phyloP scores from a whole-genome alignment of 2,888 invertebrate species.

The Thymelicus lineola region DNA sequence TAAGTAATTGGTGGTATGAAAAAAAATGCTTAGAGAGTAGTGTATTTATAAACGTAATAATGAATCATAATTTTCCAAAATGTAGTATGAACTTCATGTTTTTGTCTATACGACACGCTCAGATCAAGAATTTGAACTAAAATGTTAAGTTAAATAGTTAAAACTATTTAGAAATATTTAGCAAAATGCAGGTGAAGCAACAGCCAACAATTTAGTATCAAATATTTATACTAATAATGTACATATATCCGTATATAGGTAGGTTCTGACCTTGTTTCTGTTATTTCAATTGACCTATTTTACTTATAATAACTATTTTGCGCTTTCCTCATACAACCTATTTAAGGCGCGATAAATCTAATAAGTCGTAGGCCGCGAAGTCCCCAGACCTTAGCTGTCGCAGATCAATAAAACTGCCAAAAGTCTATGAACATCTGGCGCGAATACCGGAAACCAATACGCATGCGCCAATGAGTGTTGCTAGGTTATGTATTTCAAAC shows the following conservation, averaged over 20 bases:
- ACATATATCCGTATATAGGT: background rate
- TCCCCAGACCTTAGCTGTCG: conserved; percentile 47
- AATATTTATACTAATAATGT: background rate
- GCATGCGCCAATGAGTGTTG: conserved; percentile 68
- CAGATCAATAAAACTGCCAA: conserved; percentile 81
- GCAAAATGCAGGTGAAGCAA: too few relatives aligned
- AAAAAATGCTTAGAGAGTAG: too few relatives aligned
- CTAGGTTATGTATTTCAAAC: conserved; percentile 44
- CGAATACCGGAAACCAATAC: conserved; percentile 58
- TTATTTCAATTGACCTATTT: background rate
- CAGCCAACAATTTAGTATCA: too few relatives aligned
- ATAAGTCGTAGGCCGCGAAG: conserved; percentile 26
- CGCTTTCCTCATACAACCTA: background rate
- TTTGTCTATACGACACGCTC: too few relatives aligned
- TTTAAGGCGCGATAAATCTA: conserved; percentile 18
- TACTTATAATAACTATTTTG: background rate
- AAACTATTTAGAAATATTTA: too few relatives aligned
- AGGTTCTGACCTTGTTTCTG: background rate
- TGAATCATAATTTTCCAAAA: too few relatives aligned
- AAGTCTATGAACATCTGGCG: conserved; percentile 71
- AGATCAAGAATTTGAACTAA: too few relatives aligned
- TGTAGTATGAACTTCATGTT: too few relatives aligned
- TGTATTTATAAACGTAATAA: too few relatives aligned
- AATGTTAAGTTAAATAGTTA: too few relatives aligned
- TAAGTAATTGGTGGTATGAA: too few relatives aligned